Evolutionary conservation across 2,113 vertebrate genomes (phyloP).

Genomic region (Charina bottae): DNA sequence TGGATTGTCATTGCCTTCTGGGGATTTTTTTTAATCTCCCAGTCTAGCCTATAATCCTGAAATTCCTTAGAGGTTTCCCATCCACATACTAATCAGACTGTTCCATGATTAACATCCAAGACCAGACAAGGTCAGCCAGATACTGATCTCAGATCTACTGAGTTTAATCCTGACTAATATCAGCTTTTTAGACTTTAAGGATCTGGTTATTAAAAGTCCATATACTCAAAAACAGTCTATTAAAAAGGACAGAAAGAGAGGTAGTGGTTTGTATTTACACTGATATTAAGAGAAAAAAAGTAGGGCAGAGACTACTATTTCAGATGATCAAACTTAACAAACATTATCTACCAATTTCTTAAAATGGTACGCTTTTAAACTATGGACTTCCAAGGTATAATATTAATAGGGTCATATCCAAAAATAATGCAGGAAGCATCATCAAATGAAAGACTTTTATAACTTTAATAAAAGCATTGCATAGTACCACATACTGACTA

Average conservation of each 20-base stretch:
- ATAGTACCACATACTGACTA: not conserved
- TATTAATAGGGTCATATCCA: not conserved
- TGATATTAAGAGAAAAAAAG: not conserved
- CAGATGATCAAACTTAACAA: not conserved
- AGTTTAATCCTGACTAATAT: not conserved
- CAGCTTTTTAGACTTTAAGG: not conserved
- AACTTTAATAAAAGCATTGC: constrained; percentile 28
- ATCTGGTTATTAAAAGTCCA: not conserved
- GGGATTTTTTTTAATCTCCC: not conserved
- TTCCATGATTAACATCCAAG: not conserved
- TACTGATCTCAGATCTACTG: not conserved
- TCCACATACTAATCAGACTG: not conserved
- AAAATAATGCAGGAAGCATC: not conserved
- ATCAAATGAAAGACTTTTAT: not conserved
- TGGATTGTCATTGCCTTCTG: not conserved
- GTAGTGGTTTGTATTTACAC: not conserved
- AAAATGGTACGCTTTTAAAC: not conserved
- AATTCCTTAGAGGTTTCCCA: not conserved
- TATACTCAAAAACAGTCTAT: not conserved
- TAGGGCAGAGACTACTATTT: not conserved
- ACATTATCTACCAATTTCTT: not conserved
- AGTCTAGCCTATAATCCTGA: not conserved
- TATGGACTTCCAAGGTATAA: not conserved
- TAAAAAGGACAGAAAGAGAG: not conserved
- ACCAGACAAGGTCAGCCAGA: not conserved